Evolutionary conservation across 2,888 invertebrate species (phyloP).

Genomic region (Xiphydria camelus): DNA sequence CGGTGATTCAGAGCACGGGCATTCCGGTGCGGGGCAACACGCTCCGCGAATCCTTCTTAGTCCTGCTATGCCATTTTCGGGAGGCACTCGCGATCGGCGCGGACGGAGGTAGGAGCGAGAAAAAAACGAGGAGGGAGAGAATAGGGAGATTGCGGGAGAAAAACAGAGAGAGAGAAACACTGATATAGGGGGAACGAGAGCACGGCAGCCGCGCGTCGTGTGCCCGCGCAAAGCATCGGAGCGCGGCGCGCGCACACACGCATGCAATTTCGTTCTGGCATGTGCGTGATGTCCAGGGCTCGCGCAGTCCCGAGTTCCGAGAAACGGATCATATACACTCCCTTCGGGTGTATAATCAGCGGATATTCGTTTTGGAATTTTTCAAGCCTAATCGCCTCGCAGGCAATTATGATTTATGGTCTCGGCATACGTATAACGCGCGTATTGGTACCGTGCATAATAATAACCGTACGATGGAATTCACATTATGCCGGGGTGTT

Average conservation of each 20-base stretch:
- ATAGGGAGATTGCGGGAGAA: constrained; percentile 4
- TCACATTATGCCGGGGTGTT: too few relatives aligned
- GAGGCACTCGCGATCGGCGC: constrained; percentile 8
- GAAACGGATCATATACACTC: constrained; percentile 28
- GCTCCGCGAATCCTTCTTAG: too few relatives aligned
- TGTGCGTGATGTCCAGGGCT: too few relatives aligned
- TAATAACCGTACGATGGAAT: too few relatives aligned
- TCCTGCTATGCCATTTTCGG: too few relatives aligned
- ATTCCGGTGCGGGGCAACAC: too few relatives aligned
- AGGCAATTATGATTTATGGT: constrained; percentile 9
- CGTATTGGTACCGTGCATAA: too few relatives aligned
- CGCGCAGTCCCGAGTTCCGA: constrained; percentile 27
- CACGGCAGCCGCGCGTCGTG: too few relatives aligned
- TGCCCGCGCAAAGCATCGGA: constrained; percentile 2
- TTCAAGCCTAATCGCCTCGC: constrained; percentile 23
- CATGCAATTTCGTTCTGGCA: too few relatives aligned
- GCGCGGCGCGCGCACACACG: too few relatives aligned
- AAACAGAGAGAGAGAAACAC: constrained; percentile 10
- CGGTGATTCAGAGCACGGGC: too few relatives aligned
- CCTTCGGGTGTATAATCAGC: constrained; percentile 20
- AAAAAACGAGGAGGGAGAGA: neutral
- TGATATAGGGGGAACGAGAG: neutral
- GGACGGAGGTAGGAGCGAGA: constrained; percentile 1
- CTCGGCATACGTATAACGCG: too few relatives aligned
- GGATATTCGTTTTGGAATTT: constrained; percentile 25